Evolutionary conservation across 2,113 vertebrate genomes (phyloP).

Genomic region (Calonectris borealis): DNA sequence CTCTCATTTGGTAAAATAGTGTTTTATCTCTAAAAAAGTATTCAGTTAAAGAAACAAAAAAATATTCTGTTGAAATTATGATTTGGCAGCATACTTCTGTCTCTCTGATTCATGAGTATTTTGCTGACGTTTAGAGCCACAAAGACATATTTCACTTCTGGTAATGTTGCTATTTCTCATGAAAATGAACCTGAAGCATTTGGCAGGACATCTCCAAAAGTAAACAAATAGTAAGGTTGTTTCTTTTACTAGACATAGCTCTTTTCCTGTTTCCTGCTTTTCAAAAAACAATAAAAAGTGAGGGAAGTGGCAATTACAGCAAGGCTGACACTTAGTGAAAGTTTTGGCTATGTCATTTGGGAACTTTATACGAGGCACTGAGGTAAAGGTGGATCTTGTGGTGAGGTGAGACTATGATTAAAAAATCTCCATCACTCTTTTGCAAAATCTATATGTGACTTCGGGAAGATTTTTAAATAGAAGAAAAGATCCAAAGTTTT

Average conservation of each 20-base stretch:
- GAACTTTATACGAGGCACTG: not conserved
- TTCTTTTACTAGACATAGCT: not conserved
- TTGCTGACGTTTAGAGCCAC: not conserved
- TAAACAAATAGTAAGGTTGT: not conserved
- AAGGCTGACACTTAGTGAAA: not conserved
- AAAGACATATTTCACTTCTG: not conserved
- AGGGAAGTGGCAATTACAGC: not conserved
- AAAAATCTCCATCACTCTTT: not conserved
- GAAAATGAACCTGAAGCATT: not conserved
- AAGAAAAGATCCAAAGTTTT: not conserved
- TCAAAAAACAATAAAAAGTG: not conserved
- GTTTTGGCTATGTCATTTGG: not conserved
- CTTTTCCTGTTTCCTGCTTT: not conserved
- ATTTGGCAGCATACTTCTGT: not conserved
- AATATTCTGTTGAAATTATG: not conserved
- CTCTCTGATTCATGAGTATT: not conserved
- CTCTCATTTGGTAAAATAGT: not conserved
- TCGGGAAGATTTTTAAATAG: not conserved
- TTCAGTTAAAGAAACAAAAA: not conserved
- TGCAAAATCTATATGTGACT: not conserved
- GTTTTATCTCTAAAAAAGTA: not conserved
- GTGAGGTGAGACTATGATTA: not conserved
- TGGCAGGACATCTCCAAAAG: not conserved
- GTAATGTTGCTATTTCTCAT: not conserved
- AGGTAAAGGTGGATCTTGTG: not conserved